Conservation (phyloP, 2,113 vertebrate species). For the Oceanodroma tethys region DNA sequence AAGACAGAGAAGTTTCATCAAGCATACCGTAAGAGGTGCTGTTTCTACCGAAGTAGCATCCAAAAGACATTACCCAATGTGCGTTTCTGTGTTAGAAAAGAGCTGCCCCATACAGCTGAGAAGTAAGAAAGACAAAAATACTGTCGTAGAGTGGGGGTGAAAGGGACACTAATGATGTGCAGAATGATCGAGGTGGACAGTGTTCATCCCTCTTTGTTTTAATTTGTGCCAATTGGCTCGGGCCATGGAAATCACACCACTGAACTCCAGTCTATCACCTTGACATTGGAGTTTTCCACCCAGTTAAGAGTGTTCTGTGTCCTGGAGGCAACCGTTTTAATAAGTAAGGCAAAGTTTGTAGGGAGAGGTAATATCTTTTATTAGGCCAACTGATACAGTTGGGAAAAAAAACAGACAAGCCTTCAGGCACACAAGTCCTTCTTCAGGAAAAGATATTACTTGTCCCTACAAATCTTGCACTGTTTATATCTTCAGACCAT, state of each 20-base stretch:
- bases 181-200: neutral
- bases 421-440: neutral
- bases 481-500: neutral
- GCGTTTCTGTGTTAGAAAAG: neutral
- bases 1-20: neutral
- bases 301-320: neutral
- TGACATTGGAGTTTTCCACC: neutral
- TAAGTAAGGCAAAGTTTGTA: neutral
- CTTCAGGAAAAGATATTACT: slow-evolving; percentile 17
- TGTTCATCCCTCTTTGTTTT: neutral
- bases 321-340: neutral
- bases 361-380: slow-evolving; percentile 19
- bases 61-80: neutral
- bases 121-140: neutral
- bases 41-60: neutral
- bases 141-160: rapidly evolving
- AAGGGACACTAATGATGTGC: neutral
- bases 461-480: neutral
- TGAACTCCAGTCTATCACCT: neutral
- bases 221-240: neutral
- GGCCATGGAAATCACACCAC: neutral
- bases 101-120: neutral
- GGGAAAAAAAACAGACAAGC: neutral
- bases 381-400: neutral
- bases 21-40: neutral